These are phyloP conservation scores for Clarias batrachus DNA, from an alignment of 2,113 vertebrate genomes.

Conservation along the genomic window DNA sequence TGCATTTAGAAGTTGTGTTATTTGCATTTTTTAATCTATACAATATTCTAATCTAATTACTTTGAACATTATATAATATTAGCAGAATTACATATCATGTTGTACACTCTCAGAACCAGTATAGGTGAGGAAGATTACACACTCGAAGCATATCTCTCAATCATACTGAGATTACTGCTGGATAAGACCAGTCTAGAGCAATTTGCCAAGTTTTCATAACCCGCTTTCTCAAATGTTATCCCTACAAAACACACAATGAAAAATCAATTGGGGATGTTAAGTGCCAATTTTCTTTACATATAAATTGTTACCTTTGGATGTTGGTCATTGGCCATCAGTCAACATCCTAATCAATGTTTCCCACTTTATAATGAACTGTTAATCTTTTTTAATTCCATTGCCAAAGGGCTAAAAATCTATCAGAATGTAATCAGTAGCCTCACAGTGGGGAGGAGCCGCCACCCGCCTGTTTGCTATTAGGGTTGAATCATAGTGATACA, in stretches of 20 bases:
- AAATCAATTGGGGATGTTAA: slow-evolving; percentile 67
- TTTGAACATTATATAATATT: background rate
- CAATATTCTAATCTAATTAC: background rate
- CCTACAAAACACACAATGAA: slow-evolving; percentile 62
- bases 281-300: slow-evolving; percentile 68
- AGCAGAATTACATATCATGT: background rate
- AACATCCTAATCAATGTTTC: slow-evolving; percentile 71
- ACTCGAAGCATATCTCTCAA: slow-evolving; percentile 49
- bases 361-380: slow-evolving; percentile 79
- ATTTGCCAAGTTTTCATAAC: slow-evolving; percentile 56
- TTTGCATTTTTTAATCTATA: background rate
- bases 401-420: slow-evolving; percentile 77
- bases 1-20: background rate
- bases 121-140: slow-evolving; percentile 1
- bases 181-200: slow-evolving; percentile 54
- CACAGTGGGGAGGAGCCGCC: slow-evolving; percentile 38
- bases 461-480: slow-evolving; percentile 21
- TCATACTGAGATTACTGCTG: slow-evolving; percentile 59
- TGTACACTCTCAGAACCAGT: background rate
- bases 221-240: slow-evolving; percentile 61
- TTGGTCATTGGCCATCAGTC: slow-evolving; percentile 71
- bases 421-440: slow-evolving; percentile 73
- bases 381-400: slow-evolving; percentile 78
- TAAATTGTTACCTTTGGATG: slow-evolving; percentile 73
- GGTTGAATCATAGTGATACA: slow-evolving; percentile 22